Conservation (phyloP, 2,888 invertebrate genomes). For the Calameuta filiformis region DNA sequence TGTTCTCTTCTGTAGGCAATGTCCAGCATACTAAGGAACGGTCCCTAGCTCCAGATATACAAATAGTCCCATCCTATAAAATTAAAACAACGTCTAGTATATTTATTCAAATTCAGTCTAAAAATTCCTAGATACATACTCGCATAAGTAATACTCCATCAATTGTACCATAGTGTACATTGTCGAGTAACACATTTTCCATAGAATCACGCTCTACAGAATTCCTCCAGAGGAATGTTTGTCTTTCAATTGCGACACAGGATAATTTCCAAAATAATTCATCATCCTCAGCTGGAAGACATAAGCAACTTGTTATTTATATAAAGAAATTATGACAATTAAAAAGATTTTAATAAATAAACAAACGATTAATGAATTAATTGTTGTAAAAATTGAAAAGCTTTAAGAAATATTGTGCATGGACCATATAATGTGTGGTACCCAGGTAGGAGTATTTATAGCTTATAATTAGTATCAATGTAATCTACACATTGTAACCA, state of each 20-base stretch:
- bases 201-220: constrained; percentile 59
- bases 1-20: constrained; percentile 55
- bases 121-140: constrained; percentile 62
- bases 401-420: background rate
- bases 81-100: constrained; percentile 7
- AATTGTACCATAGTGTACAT: constrained; percentile 72
- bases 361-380: background rate
- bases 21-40: constrained; percentile 70
- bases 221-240: constrained; percentile 70
- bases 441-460: background rate
- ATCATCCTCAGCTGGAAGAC: constrained; percentile 59
- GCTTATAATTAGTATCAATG: background rate
- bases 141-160: constrained; percentile 71
- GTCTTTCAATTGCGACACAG: constrained; percentile 73
- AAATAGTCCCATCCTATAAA: constrained; percentile 53
- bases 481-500: background rate
- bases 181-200: constrained; percentile 68
- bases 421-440: background rate
- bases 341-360: background rate
- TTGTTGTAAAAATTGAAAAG: background rate
- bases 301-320: background rate
- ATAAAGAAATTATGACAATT: background rate
- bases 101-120: background rate
- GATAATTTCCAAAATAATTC: constrained; percentile 70
- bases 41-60: constrained; percentile 73